Evolutionary conservation across 2,113 vertebrate species (phyloP).

Genomic region (Pterocles burchelli): DNA sequence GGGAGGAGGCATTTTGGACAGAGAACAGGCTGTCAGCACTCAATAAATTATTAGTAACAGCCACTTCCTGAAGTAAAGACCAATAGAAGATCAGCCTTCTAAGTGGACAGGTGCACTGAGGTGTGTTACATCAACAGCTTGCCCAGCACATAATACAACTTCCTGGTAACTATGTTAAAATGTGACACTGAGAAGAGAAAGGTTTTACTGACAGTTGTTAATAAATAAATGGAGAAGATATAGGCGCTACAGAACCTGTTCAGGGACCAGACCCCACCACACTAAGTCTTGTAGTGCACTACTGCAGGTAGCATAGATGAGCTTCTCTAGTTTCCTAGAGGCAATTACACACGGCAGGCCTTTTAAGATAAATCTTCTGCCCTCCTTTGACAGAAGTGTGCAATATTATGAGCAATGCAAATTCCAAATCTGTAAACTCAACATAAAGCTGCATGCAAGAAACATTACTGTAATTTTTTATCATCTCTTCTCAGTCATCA

Average conservation of each 20-base stretch:
- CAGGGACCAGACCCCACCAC: not conserved
- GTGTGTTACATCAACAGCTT: conserved; percentile 5
- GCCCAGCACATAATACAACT: not conserved
- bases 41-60: conserved; percentile 51
- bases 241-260: not conserved
- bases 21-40: conserved; percentile 45
- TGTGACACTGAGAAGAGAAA: not conserved
- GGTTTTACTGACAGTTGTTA: not conserved
- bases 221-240: not conserved
- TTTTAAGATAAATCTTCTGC: not conserved
- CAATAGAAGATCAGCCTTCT: not conserved
- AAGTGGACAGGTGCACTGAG: conserved; percentile 51
- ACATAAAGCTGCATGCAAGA: not conserved
- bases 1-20: conserved; percentile 37
- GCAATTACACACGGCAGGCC: not conserved
- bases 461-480: not conserved
- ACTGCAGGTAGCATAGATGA: not conserved
- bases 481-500: conserved; percentile 14
- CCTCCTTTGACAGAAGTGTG: not conserved
- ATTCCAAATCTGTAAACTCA: conserved; percentile 10
- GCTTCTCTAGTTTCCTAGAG: not conserved
- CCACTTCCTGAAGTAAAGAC: conserved; percentile 34
- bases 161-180: not conserved
- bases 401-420: not conserved
- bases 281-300: not conserved